These are phyloP conservation scores for Neelides folsomi DNA, from an alignment of 2,888 invertebrate species.

Conservation along the genomic window DNA sequence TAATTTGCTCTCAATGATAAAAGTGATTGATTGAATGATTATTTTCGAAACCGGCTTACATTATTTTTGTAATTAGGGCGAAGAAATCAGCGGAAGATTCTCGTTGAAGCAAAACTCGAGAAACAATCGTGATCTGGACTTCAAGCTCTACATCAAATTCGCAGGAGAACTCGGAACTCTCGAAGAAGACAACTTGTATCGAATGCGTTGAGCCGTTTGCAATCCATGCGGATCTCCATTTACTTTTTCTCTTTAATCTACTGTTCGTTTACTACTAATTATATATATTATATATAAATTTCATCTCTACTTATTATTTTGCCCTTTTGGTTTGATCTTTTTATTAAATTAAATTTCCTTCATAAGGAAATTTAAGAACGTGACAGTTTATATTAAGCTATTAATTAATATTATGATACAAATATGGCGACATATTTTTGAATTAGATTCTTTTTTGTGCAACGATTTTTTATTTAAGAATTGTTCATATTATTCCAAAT, in stretches of 20 bases:
- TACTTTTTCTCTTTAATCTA: background rate
- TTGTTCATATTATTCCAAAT: too few relatives aligned
- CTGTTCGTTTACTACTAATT: background rate
- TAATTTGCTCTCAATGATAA: conserved; percentile 2
- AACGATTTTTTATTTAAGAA: too few relatives aligned
- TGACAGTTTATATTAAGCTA: too few relatives aligned
- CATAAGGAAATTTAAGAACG: too few relatives aligned
- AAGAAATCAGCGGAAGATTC: conserved; percentile 83
- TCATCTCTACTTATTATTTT: too few relatives aligned
- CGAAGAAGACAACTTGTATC: conserved; percentile 69
- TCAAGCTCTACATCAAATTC: conserved; percentile 82
- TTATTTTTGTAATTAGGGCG: conserved; percentile 37
- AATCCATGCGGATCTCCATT: background rate
- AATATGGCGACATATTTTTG: too few relatives aligned
- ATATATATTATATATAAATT: background rate
- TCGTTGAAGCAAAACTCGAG: conserved; percentile 89
- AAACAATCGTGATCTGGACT: conserved; percentile 95
- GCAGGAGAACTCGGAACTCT: conserved; percentile 76
- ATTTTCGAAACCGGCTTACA: too few relatives aligned
- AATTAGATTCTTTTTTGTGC: too few relatives aligned
- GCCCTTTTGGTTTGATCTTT: too few relatives aligned
- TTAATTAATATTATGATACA: too few relatives aligned
- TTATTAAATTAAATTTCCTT: too few relatives aligned
- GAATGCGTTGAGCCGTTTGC: conserved; percentile 65
- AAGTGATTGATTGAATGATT: too few relatives aligned